Percentiles rank a stretch among this genome's conserved stretches.
Evolutionary conservation across 1,140 invertebrate genomes (phyloP).

Genomic region (Drosophila trapezifrons): DNA sequence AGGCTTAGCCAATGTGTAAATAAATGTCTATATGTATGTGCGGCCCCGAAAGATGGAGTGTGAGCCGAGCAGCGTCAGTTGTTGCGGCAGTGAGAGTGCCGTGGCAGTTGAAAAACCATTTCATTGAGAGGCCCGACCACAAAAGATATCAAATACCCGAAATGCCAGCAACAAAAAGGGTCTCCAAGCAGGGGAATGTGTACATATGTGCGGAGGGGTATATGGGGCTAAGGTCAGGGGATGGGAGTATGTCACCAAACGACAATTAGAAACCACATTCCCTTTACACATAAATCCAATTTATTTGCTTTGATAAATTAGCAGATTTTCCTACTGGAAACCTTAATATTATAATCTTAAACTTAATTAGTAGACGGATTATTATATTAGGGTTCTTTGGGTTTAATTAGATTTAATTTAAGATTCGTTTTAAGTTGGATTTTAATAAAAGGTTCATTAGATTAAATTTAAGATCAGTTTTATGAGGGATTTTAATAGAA

Average conservation of each 20-base stretch:
- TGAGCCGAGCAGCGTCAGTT: constrained; percentile 1
- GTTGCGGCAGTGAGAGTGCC: too few relatives aligned
- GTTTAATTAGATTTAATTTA: too few relatives aligned
- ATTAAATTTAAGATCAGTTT: too few relatives aligned
- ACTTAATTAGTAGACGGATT: neutral
- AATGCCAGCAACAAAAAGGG: constrained; percentile 31
- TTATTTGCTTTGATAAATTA: neutral
- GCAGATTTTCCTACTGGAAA: neutral
- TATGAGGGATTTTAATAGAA: too few relatives aligned
- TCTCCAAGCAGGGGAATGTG: neutral
- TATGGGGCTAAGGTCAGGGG: too few relatives aligned
- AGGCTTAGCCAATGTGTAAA: constrained; percentile 52
- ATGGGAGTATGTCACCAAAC: constrained; percentile 1
- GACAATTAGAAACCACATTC: constrained; percentile 5
- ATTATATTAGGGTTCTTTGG: neutral
- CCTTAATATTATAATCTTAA: too few relatives aligned
- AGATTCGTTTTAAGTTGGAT: too few relatives aligned
- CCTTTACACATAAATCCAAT: neutral
- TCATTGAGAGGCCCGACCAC: constrained; percentile 49
- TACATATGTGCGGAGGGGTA: neutral
- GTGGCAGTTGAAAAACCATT: constrained; percentile 40
- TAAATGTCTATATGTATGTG: constrained; percentile 37
- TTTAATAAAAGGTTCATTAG: too few relatives aligned
- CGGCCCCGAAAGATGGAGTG: constrained; percentile 1
- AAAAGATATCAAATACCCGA: constrained; percentile 69